Evolutionary conservation across 2,888 invertebrate genomes (phyloP).

Genomic region (Polietes domitor): DNA sequence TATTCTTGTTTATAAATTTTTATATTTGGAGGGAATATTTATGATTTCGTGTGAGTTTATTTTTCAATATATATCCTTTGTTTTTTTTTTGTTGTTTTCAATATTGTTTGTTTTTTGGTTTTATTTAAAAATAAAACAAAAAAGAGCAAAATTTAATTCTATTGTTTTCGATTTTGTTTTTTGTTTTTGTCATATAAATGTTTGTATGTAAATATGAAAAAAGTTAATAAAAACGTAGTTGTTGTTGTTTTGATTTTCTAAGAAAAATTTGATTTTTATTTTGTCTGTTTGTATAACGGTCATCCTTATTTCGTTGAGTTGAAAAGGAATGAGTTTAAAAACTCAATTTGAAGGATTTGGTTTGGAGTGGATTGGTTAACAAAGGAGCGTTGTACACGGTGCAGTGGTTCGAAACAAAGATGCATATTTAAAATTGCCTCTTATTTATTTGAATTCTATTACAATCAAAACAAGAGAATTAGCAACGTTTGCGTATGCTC

Average conservation of each 20-base stretch:
- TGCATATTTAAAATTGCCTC: too few species aligned
- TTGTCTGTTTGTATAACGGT: slow-evolving; percentile 14
- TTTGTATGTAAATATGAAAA: slow-evolving; percentile 44
- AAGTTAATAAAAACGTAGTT: slow-evolving; percentile 39
- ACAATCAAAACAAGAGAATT: too few species aligned
- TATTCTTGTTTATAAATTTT: slow-evolving; percentile 65
- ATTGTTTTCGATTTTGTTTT: too few species aligned
- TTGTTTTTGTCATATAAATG: slow-evolving; percentile 51
- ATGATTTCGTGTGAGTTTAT: slow-evolving; percentile 72
- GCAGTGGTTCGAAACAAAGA: neutral
- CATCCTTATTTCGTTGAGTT: slow-evolving; percentile 53
- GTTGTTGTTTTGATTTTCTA: slow-evolving; percentile 53
- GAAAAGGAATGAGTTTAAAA: neutral
- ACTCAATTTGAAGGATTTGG: neutral
- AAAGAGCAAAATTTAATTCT: neutral
- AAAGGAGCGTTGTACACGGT: slow-evolving; percentile 59
- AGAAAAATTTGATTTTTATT: slow-evolving; percentile 32
- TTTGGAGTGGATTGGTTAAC: slow-evolving; percentile 11
- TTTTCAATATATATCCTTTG: slow-evolving; percentile 32
- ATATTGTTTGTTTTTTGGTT: slow-evolving; percentile 7
- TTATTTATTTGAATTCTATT: too few species aligned
- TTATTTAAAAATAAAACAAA: slow-evolving; percentile 38
- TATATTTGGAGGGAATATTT: slow-evolving; percentile 78
- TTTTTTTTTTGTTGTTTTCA: neutral
- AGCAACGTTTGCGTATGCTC: too few species aligned